A percentile compares a stretch with the other conserved stretches of the same genome.
Evolutionary conservation across 2,888 invertebrate genomes (phyloP).

Genomic region (Monoplex corrugatus): DNA sequence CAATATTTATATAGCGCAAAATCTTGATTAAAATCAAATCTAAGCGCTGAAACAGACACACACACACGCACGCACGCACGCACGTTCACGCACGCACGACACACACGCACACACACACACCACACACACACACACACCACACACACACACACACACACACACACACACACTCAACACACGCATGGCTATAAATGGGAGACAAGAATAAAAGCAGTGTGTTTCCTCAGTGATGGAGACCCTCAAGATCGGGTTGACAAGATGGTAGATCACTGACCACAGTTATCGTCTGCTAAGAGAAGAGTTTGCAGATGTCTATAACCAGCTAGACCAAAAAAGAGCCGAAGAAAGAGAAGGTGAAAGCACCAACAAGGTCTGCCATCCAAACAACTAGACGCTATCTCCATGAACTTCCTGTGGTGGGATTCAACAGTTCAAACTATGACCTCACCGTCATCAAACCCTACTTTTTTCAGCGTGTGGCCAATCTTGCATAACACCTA

Average conservation of each 20-base stretch:
- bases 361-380: not conserved
- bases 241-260: not conserved
- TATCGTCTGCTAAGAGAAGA: not conserved
- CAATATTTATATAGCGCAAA: no score
- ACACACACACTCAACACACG: no score
- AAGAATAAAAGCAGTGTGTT: not conserved
- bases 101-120: no score
- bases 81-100: no score
- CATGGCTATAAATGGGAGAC: no score
- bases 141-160: no score
- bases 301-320: not conserved
- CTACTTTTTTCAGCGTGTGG: not conserved
- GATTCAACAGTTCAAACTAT: not conserved
- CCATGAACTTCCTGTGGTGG: not conserved
- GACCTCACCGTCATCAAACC: conserved; percentile 12
- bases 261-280: not conserved
- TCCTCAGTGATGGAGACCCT: not conserved
- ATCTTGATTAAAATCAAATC: no score
- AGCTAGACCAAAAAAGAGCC: not conserved
- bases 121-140: no score
- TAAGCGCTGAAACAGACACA: no score
- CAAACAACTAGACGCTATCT: not conserved
- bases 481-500: no score
- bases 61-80: no score
- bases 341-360: not conserved